phyloP scores from a whole-genome alignment of 2,797 vertebrate genomes.

The Fringilla coelebs region DNA sequence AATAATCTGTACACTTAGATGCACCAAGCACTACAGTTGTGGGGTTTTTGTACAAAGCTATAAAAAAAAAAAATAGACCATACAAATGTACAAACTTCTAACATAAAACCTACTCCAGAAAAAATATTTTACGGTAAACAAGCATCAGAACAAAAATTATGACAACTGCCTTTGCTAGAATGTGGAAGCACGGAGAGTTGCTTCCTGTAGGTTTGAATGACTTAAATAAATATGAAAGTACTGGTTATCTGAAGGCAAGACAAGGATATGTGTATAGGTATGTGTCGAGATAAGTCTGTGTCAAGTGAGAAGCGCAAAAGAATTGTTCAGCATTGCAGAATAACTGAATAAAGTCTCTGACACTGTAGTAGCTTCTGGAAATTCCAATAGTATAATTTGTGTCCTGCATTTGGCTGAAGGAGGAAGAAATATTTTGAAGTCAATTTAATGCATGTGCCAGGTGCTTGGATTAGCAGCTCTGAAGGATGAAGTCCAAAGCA shows the following conservation, averaged over 20 bases:
- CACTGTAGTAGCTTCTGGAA: conserved; percentile 52
- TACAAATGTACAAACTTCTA: neutral
- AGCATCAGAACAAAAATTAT: neutral
- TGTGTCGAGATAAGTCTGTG: conserved; percentile 48
- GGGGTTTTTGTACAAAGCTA: neutral
- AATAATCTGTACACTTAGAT: neutral
- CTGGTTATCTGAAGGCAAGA: conserved; percentile 67
- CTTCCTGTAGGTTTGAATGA: conserved; percentile 55
- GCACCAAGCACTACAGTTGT: neutral
- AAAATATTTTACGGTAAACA: neutral
- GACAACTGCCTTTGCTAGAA: conserved; percentile 29
- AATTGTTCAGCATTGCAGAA: conserved; percentile 70
- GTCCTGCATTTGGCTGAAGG: conserved; percentile 33
- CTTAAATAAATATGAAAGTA: conserved; percentile 66
- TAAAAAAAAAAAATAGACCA: neutral
- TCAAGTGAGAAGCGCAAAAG: conserved; percentile 47
- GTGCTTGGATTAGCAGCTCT: conserved; percentile 35
- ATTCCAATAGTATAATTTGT: conserved; percentile 33
- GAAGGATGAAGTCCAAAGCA: conserved; percentile 43
- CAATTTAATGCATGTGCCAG: conserved; percentile 57
- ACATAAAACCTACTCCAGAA: neutral
- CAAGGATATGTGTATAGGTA: conserved; percentile 63
- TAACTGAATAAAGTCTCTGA: conserved; percentile 55
- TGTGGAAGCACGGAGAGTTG: neutral
- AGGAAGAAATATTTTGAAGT: conserved; percentile 56